A percentile compares a stretch with the other conserved stretches of the same genome.
phyloP scores from a whole-genome alignment of 2,797 vertebrate species.

The Fratercula arctica region DNA sequence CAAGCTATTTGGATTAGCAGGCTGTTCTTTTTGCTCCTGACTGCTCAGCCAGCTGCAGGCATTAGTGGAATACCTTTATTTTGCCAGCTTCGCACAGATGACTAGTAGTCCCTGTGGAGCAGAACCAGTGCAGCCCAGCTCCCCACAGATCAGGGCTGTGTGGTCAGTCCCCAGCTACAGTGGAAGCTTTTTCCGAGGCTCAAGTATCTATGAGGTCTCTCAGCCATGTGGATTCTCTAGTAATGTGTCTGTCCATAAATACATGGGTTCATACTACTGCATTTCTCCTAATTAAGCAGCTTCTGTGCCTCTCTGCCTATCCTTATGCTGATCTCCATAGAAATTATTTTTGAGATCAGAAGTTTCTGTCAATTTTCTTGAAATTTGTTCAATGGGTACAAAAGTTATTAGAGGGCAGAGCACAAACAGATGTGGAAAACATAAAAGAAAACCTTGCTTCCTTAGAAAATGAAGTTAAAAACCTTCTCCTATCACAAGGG shows the following conservation, averaged over 20 bases:
- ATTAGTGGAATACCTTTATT: neutral
- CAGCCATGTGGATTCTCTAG: neutral
- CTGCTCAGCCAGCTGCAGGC: neutral
- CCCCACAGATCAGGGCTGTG: neutral
- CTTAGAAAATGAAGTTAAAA: neutral
- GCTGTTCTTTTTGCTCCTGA: neutral
- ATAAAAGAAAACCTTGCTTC: neutral
- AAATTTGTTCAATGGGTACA: neutral
- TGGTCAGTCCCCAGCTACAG: neutral
- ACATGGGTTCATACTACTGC: neutral
- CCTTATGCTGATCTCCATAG: neutral
- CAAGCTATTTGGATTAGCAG: neutral
- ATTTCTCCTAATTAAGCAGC: neutral
- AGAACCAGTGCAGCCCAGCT: neutral
- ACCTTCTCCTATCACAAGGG: neutral
- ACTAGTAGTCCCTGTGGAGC: neutral
- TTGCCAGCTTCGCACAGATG: neutral
- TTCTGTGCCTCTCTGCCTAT: neutral
- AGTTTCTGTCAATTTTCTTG: neutral
- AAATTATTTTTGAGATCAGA: neutral
- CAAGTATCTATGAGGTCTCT: neutral
- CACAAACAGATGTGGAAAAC: neutral
- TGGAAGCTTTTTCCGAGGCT: neutral
- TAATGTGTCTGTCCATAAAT: neutral
- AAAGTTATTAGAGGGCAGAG: neutral